Base-by-base conservation (phyloP, 2,113 vertebrate genomes). In the Silurus glanis region DNA sequence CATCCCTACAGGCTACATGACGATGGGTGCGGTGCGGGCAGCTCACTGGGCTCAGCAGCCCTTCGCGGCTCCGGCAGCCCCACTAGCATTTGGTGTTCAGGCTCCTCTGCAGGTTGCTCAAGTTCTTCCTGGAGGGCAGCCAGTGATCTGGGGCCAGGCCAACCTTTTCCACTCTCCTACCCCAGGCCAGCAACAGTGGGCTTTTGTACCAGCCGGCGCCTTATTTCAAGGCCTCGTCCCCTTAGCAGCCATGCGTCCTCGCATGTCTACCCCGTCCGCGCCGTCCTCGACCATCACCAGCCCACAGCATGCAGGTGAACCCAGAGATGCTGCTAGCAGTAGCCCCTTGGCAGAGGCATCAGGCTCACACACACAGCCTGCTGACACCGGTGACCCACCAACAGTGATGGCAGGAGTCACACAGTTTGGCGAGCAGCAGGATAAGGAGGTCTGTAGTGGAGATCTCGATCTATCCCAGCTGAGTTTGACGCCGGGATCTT, bases 21-120 rank as follows among this genome's bases (percentile, higher is more conserved):
- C 97, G 88, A 99, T 99, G 98, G 97, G 98, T 90, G 95, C 98
- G 49, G 97, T 98, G 91, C 97, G 97, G 93, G 96, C 98, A 4
- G 96, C 98, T 0, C 97, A 98, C 93, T 99, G 98, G 98, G 97
- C 97, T 87, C 98, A 99, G 95, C 98, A 98, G 94, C 95, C 97
- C 4, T 97, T 97, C 16, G 58, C 92, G 0, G 95, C 95, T 90
- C 97, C 97, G 90, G 96, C 95, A 90, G 96, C 97, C 94, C 97
- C 97, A 87, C 92, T 99, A 90, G 96, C 97, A 89, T 96, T 99
- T 93, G 94, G 94, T 0, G 92, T 95, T 74, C 95, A 94, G 91
- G 92, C 94, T 37, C 94, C 94, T 81, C 90, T 95, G 74, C 95
- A 95, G 91, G 92, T 95, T 90, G 91, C 97, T 93, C 98, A 99